A percentile compares a stretch with the other conserved stretches of the same genome.
phyloP scores from a whole-genome alignment of 2,113 vertebrate species.

The Lophochroa leadbeateri region DNA sequence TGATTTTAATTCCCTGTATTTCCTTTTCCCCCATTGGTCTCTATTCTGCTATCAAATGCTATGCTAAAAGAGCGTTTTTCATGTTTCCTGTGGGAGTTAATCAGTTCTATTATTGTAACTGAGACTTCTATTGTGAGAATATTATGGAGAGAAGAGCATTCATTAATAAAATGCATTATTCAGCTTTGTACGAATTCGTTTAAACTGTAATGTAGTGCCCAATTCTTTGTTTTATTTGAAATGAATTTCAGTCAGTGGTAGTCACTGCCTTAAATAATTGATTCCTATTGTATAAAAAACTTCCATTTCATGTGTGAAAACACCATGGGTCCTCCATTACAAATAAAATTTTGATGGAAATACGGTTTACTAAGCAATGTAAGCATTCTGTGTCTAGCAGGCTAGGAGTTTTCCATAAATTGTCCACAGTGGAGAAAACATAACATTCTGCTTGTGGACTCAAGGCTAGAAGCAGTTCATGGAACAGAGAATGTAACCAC shows the following conservation, averaged over 20 bases:
- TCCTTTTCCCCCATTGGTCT: not conserved
- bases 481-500: not conserved
- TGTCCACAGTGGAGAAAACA: not conserved
- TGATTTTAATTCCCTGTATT: not conserved
- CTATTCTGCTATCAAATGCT: not conserved
- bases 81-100: not conserved
- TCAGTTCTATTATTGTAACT: not conserved
- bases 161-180: not conserved
- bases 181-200: not conserved
- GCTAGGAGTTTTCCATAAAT: not conserved
- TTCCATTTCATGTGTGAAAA: not conserved
- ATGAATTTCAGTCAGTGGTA: not conserved
- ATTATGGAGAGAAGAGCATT: not conserved
- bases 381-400: not conserved
- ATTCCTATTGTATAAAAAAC: not conserved
- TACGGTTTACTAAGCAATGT: not conserved
- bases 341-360: not conserved
- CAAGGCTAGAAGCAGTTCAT: not conserved
- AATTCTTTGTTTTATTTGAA: not conserved
- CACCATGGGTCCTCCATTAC: not conserved
- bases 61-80: not conserved
- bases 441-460: not conserved
- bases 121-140: not conserved
- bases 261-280: not conserved
- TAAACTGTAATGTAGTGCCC: not conserved